phyloP scores from a whole-genome alignment of 2,113 vertebrate species.

The Oryzias celebensis region DNA sequence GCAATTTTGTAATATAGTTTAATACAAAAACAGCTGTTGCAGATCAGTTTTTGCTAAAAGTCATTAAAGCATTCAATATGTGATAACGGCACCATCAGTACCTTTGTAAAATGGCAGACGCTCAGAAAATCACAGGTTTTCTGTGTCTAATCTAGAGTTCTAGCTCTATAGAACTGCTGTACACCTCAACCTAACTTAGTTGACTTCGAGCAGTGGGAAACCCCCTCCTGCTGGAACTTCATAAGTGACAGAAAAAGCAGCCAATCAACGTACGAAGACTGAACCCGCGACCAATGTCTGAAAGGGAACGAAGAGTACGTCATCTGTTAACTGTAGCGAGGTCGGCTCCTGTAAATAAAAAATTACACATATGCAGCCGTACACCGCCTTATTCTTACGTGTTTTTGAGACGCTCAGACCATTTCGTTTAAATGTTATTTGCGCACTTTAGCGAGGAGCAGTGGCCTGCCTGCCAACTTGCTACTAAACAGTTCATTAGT shows the following conservation, averaged over 20 bases:
- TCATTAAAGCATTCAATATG: no score
- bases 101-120: no score
- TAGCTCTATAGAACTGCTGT: not conserved
- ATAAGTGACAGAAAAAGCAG: constrained; percentile 8
- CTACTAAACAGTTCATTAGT: constrained; percentile 25
- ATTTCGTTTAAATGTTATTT: constrained; percentile 28
- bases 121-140: no score
- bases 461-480: constrained; percentile 30
- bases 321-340: constrained; percentile 19
- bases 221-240: constrained; percentile 58
- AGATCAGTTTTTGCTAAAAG: no score
- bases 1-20: no score
- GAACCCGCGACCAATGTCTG: constrained; percentile 38
- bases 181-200: constrained; percentile 64
- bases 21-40: no score
- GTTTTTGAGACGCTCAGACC: constrained; percentile 20
- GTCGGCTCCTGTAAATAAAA: constrained; percentile 70
- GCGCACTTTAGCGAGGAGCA: constrained; percentile 28
- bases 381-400: constrained; percentile 33
- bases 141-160: no score
- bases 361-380: constrained; percentile 46
- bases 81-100: no score
- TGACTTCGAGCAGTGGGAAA: constrained; percentile 64
- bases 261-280: constrained; percentile 50
- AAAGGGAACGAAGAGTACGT: constrained; percentile 3